Evolutionary conservation across 1,140 invertebrate species (phyloP), one percentile per base, ranked within the genome.

Genomic region (Ephestia elutella): DNA sequence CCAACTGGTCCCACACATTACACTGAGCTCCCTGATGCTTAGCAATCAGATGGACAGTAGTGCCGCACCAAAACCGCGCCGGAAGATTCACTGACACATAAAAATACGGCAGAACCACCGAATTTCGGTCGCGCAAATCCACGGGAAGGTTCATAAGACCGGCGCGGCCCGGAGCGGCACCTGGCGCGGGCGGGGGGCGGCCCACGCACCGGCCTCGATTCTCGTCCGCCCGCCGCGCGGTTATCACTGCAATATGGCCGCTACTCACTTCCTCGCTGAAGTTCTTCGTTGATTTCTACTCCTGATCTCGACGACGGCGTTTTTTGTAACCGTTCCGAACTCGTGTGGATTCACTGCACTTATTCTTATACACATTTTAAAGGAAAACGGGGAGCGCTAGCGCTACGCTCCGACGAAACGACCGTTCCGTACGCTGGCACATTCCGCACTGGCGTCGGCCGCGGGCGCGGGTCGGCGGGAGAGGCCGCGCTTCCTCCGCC

Each of bases 381-480:
- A 82, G 76, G 81, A 82, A 86, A 86, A 88, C 82, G 73, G 82
- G 83, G 86, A 88, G 86, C 86, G 83, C 82, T 84, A 75, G 83
- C 79, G 77, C 82, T 85, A 85, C 87, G 88, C 89, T 90, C 90
- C 86, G 87, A 87, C 88, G 90, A 87, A 90, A 89, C 89, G 87
- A 90, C 84, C 87, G 90, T 91, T 91, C 90, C 91, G 90, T 92
- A 90, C 89, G 91, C 90, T 89, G 90, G 87, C 89, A 88, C 86
- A 89, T 86, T 87, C 82, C 86, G 87, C 81, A 87, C 85, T 87
- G 85, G 82, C 78, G 79, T 87, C 81, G 80, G 82, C 69, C 65
- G 75, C 78, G 83, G 85, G 80, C 59, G 80, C 78, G 84, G 81
- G 77, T 73, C 87, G 90, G 89, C 89, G 90, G 84, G 81, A 88